phyloP scores from a whole-genome alignment of 2,113 vertebrate species.

The Colaptes auratus region DNA sequence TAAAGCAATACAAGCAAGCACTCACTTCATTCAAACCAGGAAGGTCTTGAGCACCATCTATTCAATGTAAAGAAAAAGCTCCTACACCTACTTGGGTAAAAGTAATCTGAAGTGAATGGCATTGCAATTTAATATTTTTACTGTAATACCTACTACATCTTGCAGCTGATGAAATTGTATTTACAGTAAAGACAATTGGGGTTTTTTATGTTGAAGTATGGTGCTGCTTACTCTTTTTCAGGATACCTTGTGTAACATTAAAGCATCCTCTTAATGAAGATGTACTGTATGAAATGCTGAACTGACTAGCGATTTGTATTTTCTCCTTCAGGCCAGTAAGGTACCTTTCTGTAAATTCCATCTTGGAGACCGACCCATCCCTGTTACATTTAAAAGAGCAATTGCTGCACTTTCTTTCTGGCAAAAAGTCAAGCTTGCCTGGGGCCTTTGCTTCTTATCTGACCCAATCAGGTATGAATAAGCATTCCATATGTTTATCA shows the following conservation, averaged over 20 bases:
- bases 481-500: background rate
- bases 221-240: background rate
- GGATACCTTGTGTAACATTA: background rate
- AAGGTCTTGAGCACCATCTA: fast-evolving
- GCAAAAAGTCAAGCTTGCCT: conserved; percentile 96
- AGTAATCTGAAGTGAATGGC: background rate
- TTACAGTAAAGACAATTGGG: background rate
- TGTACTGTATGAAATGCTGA: background rate
- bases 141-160: background rate
- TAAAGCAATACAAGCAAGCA: background rate
- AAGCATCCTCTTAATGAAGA: background rate
- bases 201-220: background rate
- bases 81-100: background rate
- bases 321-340: conserved; percentile 85
- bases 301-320: background rate
- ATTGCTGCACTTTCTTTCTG: conserved; percentile 96
- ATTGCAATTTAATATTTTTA: background rate
- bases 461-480: conserved; percentile 94
- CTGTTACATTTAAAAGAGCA: conserved; percentile 96
- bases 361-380: conserved; percentile 95
- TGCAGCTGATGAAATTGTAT: background rate
- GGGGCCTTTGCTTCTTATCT: conserved; percentile 97
- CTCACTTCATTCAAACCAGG: background rate
- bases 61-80: no score
- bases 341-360: conserved; percentile 99